Percentiles rank a stretch among this genome's conserved stretches.
phyloP scores from a whole-genome alignment of 2,797 vertebrate species.

The Betta splendens region DNA sequence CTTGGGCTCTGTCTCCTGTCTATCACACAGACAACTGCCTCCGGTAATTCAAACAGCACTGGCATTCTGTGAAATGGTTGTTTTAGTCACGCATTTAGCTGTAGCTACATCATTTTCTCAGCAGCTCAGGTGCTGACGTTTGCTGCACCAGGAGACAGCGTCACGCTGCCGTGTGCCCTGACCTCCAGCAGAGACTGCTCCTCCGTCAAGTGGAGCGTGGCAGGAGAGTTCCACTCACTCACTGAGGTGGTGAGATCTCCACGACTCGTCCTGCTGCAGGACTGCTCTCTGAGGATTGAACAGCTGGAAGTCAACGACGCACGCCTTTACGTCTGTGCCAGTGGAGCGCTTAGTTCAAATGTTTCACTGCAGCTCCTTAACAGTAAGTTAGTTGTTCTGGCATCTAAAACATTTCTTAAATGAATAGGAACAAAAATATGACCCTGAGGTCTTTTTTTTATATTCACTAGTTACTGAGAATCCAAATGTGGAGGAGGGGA shows the following conservation, averaged over 20 bases:
- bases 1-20: slow-evolving; percentile 36
- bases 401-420: neutral
- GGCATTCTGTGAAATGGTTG: too few relatives aligned
- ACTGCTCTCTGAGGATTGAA: slow-evolving; percentile 66
- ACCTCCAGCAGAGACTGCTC: slow-evolving; percentile 41
- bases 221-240: accelerated
- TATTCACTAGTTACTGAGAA: slow-evolving; percentile 37
- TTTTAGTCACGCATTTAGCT: neutral
- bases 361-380: slow-evolving; percentile 50
- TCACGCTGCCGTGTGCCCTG: slow-evolving; percentile 56
- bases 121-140: slow-evolving; percentile 36
- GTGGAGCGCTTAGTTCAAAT: slow-evolving; percentile 17
- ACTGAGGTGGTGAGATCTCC: slow-evolving; percentile 26
- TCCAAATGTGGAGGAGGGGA: accelerated
- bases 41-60: slow-evolving; percentile 53
- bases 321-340: slow-evolving; percentile 48
- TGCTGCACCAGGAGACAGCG: slow-evolving; percentile 31
- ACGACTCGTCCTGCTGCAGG: slow-evolving; percentile 19
- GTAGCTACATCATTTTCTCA: too few relatives aligned
- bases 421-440: neutral
- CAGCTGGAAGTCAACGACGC: slow-evolving; percentile 29
- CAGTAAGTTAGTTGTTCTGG: slow-evolving; percentile 32
- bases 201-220: slow-evolving; percentile 52
- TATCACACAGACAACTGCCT: slow-evolving; percentile 17
- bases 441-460: neutral